Percentiles rank a stretch among this genome's conserved stretches.
Evolutionary conservation across 37 sponge, comb jelly and placozoan species (phyloP).

Genomic region (Eunapius fragilis): DNA sequence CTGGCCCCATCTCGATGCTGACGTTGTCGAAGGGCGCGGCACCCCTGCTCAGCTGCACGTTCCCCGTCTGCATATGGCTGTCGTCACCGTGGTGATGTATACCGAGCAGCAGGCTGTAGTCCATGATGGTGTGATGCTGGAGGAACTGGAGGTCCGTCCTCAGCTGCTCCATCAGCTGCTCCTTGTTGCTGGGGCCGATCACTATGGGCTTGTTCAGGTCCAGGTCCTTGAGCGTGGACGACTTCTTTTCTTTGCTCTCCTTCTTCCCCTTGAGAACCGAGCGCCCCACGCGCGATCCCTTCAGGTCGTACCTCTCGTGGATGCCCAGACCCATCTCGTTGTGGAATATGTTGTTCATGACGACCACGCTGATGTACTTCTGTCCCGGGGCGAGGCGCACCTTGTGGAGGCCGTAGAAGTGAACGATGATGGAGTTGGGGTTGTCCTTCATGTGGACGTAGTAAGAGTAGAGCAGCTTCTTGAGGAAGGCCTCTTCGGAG

Average conservation of each 20-base stretch:
- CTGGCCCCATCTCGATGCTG: background rate
- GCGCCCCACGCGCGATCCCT: slow-evolving; percentile 84
- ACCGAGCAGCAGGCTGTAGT: slow-evolving; percentile 89
- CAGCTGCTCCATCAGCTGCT: slow-evolving; percentile 78
- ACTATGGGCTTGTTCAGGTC: slow-evolving; percentile 64
- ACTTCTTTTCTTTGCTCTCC: slow-evolving; percentile 1
- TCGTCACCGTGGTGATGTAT: slow-evolving; percentile 53
- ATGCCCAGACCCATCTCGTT: slow-evolving; percentile 44
- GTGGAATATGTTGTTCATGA: slow-evolving; percentile 94
- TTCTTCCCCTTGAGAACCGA: slow-evolving; percentile 52
- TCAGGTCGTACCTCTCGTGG: slow-evolving; percentile 83
- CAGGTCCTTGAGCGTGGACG: slow-evolving; percentile 84
- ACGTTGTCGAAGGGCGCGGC: background rate
- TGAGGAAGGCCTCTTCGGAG: slow-evolving; percentile 66
- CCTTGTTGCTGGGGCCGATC: slow-evolving; percentile 69
- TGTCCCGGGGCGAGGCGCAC: slow-evolving; percentile 83
- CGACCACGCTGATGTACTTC: slow-evolving; percentile 78
- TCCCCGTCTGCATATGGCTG: background rate
- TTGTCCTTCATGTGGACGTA: slow-evolving; percentile 78
- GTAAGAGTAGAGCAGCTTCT: slow-evolving; percentile 57
- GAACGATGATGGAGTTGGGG: slow-evolving; percentile 77
- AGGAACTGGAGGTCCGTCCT: slow-evolving; percentile 72
- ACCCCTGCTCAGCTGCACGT: background rate
- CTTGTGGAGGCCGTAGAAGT: slow-evolving; percentile 84
- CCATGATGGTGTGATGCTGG: slow-evolving; percentile 67